Evolutionary conservation across 2,888 invertebrate species (phyloP).

Genomic region (Cosmorhoe ocellata): DNA sequence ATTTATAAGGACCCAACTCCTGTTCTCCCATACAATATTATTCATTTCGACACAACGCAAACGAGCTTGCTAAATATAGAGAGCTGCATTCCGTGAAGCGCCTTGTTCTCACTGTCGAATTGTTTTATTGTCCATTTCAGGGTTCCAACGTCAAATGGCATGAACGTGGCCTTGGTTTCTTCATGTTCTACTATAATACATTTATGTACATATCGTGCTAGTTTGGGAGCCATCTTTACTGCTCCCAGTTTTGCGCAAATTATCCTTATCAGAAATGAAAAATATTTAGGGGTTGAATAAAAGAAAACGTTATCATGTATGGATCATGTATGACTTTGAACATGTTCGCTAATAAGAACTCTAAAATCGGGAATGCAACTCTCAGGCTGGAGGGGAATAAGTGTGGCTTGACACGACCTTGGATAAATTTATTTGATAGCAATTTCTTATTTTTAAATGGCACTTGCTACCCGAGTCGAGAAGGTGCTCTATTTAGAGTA

Average conservation of each 20-base stretch:
- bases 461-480: conserved; percentile 40
- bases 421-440: conserved; percentile 44
- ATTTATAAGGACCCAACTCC: conserved; percentile 74
- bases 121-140: conserved; percentile 59
- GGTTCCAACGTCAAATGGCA: background rate
- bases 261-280: too few relatives aligned
- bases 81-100: conserved; percentile 65
- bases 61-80: conserved; percentile 76
- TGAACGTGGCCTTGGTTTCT: too few relatives aligned
- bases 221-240: too few relatives aligned
- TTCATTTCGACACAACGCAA: conserved; percentile 70
- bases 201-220: too few relatives aligned
- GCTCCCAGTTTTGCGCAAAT: too few relatives aligned
- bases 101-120: conserved; percentile 64
- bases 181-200: too few relatives aligned
- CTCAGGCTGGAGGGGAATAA: too few relatives aligned
- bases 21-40: conserved; percentile 73
- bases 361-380: too few relatives aligned
- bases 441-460: conserved; percentile 66
- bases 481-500: conserved; percentile 54
- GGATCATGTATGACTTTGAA: too few relatives aligned
- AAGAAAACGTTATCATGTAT: too few relatives aligned
- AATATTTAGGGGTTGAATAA: too few relatives aligned
- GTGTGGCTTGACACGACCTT: background rate
- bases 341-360: too few relatives aligned